Base-by-base conservation (phyloP, 2,797 vertebrate species). In the Tadarida brasiliensis region DNA sequence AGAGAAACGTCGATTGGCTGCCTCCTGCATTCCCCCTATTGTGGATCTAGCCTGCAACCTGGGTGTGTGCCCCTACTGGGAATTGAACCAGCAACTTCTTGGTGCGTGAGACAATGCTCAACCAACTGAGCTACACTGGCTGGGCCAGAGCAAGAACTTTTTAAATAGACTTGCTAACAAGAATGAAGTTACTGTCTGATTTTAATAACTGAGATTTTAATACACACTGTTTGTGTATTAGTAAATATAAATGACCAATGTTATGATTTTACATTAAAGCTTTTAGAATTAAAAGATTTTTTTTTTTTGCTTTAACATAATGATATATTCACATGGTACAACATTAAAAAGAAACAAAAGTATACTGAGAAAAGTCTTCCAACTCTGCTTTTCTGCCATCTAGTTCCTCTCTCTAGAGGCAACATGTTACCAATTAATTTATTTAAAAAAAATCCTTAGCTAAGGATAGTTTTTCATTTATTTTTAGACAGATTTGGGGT, bases 281-380 rank as follows among this genome's bases (percentile, higher is more conserved):
- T 87, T 83, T 92, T 92, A 30, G 26, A 74, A 85, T 90, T 84
- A 65, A 63, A 95, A 65, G 71, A 17, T 6, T 4, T 78, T 95
- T 90, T 91, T 91, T 3, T 89, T 96, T 56, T 94, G 30, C 90
- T 74, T 80, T 89, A 81, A 70, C 59, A 28, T 59, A 82, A 39
- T 83, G 24, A 56, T 90, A 26, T 68, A 39, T 26, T 91, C 22
- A n/a, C 1, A 30, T 87, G 39, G 6, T 86, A 76, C n/a, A 81
- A 15, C 90, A 91, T 76, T 84, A 7, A 71, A 65, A 77, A 44
- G 30, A 17, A 91, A 26, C 30, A 57, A 87, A 87, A 88, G 8
- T 68, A 56, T 84, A 39, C 33, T 84, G 63, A 57, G 49, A 65
- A 77, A 82, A 71, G 2, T 47, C 22, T 93, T 49, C 68, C 24